Conservation (phyloP, 2,888 invertebrate species). For the Plemyria rubiginata region DNA sequence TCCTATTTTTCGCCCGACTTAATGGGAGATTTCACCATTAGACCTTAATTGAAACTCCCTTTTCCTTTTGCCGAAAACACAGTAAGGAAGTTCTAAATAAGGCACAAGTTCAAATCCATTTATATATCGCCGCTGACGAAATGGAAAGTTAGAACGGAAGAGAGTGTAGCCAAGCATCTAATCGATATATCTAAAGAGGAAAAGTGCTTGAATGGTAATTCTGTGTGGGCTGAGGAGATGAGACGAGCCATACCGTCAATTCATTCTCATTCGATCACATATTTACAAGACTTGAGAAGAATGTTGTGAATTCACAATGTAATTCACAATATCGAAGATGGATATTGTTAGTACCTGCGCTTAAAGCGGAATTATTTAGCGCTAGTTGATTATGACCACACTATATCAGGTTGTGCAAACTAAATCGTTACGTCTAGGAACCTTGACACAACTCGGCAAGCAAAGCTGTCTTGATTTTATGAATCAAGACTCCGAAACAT, state of each 20-base stretch:
- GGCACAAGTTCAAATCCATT: conserved; percentile 19
- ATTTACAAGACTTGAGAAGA: not conserved
- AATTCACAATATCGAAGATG: too few relatives aligned
- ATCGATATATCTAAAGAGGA: conserved; percentile 26
- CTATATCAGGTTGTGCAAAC: conserved; percentile 53
- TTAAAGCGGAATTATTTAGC: conserved; percentile 8
- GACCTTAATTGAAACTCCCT: conserved; percentile 34
- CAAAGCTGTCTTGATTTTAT: conserved; percentile 46
- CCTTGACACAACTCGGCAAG: conserved; percentile 63
- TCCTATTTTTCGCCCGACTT: conserved; percentile 44
- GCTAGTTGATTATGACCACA: conserved; percentile 31
- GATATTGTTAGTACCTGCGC: conserved; percentile 2
- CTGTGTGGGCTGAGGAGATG: conserved; percentile 13
- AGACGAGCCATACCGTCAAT: conserved; percentile 19
- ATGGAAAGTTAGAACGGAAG: conserved; percentile 15
- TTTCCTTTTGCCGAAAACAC: conserved; percentile 18
- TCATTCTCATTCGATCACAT: conserved; percentile 4
- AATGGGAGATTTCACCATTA: conserved; percentile 38
- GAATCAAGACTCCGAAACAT: conserved; percentile 35
- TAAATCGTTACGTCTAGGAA: conserved; percentile 45
- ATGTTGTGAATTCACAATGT: not conserved
- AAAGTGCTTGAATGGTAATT: conserved; percentile 20
- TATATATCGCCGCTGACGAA: conserved; percentile 23
- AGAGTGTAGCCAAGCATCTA: conserved; percentile 12
- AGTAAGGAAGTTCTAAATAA: conserved; percentile 28